A percentile compares a stretch with the other conserved stretches of the same genome.
Evolutionary conservation across 1,140 invertebrate species (phyloP).

Genomic region (Drosophila bifasciata): DNA sequence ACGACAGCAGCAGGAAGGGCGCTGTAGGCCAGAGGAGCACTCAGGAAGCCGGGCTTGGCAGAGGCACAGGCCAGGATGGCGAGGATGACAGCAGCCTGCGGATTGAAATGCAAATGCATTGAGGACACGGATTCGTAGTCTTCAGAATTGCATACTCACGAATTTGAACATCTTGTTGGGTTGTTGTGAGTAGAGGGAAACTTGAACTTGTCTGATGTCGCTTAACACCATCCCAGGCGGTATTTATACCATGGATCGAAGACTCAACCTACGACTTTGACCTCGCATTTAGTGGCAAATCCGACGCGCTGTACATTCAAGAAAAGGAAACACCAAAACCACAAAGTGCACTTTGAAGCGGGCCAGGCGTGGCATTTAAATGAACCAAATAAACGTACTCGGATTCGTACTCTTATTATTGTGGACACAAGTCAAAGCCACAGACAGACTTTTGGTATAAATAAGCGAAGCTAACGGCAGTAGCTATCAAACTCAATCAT

Average conservation of each 20-base stretch:
- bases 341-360: conserved; percentile 39
- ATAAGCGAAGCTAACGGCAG: conserved; percentile 19
- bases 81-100: conserved; percentile 72
- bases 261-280: conserved; percentile 12
- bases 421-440: conserved; percentile 33
- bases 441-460: conserved; percentile 41
- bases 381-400: conserved; percentile 24
- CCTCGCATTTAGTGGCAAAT: conserved; percentile 19
- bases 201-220: conserved; percentile 41
- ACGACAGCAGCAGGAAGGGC: conserved; percentile 59
- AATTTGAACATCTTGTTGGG: conserved; percentile 65
- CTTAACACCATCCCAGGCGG: neutral
- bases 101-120: neutral
- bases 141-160: conserved; percentile 39
- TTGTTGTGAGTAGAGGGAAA: conserved; percentile 23
- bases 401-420: neutral
- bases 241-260: conserved; percentile 32
- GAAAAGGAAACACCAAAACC: conserved; percentile 25
- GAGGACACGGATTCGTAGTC: neutral
- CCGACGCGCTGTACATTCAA: conserved; percentile 41
- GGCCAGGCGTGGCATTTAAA: conserved; percentile 45
- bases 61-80: conserved; percentile 72
- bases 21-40: conserved; percentile 44
- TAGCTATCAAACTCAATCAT: conserved; percentile 40
- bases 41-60: conserved; percentile 71